phyloP scores from a whole-genome alignment of 2,888 invertebrate species.

The Lypha dubia region DNA sequence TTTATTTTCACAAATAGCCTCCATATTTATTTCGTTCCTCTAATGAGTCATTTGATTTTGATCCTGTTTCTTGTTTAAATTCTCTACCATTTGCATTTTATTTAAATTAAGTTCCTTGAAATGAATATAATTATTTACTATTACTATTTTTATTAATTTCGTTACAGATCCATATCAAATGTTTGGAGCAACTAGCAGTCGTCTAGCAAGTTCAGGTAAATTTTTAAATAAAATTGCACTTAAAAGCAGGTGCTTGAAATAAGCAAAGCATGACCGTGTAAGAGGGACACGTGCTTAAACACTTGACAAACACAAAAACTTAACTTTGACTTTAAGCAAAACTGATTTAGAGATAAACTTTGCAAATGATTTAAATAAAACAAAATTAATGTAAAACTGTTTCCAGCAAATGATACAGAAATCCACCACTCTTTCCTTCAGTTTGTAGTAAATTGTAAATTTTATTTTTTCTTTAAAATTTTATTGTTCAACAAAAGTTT shows the following conservation, averaged over 20 bases:
- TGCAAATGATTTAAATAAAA: conserved; percentile 9
- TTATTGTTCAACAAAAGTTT: conserved; percentile 32
- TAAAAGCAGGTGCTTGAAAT: conserved; percentile 82
- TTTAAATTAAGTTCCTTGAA: conserved; percentile 18
- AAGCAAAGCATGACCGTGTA: conserved; percentile 68
- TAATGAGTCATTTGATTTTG: conserved; percentile 33
- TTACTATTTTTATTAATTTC: conserved; percentile 46
- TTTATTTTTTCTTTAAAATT: conserved; percentile 15
- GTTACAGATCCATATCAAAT: conserved; percentile 97
- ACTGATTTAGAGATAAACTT: conserved; percentile 59
- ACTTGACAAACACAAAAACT: conserved; percentile 37
- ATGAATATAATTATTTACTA: conserved; percentile 52
- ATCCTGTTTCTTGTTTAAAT: not conserved
- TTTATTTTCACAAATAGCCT: no score
- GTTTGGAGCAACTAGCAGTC: conserved; percentile 98
- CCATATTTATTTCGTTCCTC: not conserved
- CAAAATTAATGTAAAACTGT: conserved; percentile 12
- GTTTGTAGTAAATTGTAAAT: not conserved
- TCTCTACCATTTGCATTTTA: conserved; percentile 18
- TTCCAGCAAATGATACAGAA: not conserved
- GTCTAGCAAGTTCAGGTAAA: conserved; percentile 96
- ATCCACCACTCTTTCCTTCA: not conserved
- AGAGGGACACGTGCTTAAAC: conserved; percentile 69
- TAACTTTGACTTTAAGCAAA: not conserved
- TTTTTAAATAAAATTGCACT: conserved; percentile 75